Percentiles rank a stretch among this genome's conserved stretches.
phyloP scores from a whole-genome alignment of 2,797 vertebrate genomes.

The Enteromius argenteus region DNA sequence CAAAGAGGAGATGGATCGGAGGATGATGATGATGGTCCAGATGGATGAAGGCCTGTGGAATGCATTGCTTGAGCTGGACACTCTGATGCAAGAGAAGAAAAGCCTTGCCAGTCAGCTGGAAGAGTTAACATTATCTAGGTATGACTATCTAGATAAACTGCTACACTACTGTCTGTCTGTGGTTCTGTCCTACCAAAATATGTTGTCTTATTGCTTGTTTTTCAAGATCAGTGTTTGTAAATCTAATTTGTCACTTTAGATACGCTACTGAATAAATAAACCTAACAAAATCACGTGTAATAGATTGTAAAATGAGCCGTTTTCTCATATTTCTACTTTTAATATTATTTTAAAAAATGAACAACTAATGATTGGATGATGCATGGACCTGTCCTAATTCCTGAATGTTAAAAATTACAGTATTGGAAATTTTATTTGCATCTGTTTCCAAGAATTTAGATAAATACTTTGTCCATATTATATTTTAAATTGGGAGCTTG shows the following conservation, averaged over 20 bases:
- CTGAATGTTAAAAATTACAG: neutral
- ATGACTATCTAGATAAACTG: neutral
- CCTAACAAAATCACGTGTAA: neutral
- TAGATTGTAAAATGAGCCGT: neutral
- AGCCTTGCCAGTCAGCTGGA: constrained; percentile 58
- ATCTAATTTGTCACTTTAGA: neutral
- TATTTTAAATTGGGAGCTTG: neutral
- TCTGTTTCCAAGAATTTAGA: neutral
- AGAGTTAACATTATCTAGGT: neutral
- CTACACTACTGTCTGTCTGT: neutral
- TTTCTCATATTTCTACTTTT: neutral
- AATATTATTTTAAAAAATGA: neutral
- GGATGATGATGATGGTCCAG: constrained; percentile 57
- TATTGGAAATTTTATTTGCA: neutral
- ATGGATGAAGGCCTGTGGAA: constrained; percentile 49
- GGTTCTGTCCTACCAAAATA: neutral
- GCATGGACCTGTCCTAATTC: neutral
- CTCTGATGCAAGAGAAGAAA: constrained; percentile 60
- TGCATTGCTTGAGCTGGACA: constrained; percentile 63
- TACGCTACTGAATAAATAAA: neutral
- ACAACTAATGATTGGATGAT: neutral
- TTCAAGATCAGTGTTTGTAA: neutral
- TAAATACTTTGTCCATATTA: neutral
- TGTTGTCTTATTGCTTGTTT: neutral
- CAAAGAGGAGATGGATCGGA: constrained; percentile 58